These are phyloP conservation scores for Acanthis flammea DNA, from an alignment of 2,797 vertebrate species.

Conservation along the genomic window DNA sequence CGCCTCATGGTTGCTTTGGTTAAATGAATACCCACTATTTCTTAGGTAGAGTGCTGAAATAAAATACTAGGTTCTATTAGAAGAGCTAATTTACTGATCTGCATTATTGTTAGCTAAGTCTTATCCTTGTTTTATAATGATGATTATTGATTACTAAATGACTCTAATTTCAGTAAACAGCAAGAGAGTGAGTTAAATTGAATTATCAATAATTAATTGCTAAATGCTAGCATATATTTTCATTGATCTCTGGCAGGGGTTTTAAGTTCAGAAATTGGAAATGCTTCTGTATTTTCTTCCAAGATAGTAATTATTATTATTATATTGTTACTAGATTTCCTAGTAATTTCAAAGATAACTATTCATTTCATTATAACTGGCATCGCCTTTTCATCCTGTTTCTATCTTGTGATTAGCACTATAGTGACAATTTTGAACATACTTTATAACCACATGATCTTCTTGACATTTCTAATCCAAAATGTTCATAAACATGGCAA, in stretches of 20 bases:
- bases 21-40: not conserved
- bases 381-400: not conserved
- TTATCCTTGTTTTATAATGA: conserved; percentile 26
- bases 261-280: conserved; percentile 4
- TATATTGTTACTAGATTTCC: not conserved
- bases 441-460: not conserved
- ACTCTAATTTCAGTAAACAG: conserved; percentile 46
- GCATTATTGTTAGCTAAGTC: conserved; percentile 3
- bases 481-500: not conserved
- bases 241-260: not conserved
- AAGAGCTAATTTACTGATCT: conserved; percentile 42
- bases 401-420: not conserved
- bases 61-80: not conserved
- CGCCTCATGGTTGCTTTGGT: not conserved
- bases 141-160: conserved; percentile 41
- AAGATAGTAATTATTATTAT: not conserved
- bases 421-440: not conserved
- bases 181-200: conserved; percentile 37
- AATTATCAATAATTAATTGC: conserved; percentile 56
- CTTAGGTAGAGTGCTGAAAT: not conserved
- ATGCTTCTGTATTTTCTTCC: not conserved
- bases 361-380: not conserved
- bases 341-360: not conserved
- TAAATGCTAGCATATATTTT: conserved; percentile 22
- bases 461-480: not conserved